These are phyloP conservation scores for Actinemys pallida DNA, from an alignment of 2,113 vertebrate species.

Conservation along the genomic window DNA sequence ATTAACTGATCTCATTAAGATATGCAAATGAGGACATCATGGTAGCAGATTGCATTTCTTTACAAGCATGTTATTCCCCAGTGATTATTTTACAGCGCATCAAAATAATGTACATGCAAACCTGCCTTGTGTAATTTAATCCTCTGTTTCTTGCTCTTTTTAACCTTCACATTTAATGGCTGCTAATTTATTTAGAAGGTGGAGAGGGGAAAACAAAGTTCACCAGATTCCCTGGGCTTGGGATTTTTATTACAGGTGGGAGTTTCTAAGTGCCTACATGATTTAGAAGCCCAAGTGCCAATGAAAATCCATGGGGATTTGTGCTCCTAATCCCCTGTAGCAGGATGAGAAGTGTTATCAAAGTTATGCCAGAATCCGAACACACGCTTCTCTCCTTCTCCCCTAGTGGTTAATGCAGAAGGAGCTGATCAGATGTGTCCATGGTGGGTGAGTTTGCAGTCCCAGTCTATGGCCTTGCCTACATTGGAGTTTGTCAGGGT, in stretches of 20 bases:
- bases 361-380: background rate
- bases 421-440: background rate
- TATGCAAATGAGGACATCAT: conserved; percentile 38
- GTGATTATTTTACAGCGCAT: fast-evolving
- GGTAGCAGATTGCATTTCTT: background rate
- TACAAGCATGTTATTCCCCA: fast-evolving
- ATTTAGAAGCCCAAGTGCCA: background rate
- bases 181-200: background rate
- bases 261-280: background rate
- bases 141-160: background rate
- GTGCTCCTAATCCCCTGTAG: too few relatives aligned
- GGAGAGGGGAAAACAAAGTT: background rate
- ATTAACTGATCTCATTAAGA: conserved; percentile 60
- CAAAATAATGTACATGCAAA: background rate
- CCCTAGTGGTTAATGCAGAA: background rate
- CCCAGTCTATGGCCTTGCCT: background rate
- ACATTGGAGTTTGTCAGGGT: background rate
- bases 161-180: background rate
- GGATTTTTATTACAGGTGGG: background rate
- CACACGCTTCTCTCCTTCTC: background rate
- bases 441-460: background rate
- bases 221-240: background rate
- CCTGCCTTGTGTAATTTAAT: background rate
- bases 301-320: background rate
- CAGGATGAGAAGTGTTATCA: too few relatives aligned